phyloP scores from a whole-genome alignment of 1,140 invertebrate genomes.

The Heliconius melpomene region DNA sequence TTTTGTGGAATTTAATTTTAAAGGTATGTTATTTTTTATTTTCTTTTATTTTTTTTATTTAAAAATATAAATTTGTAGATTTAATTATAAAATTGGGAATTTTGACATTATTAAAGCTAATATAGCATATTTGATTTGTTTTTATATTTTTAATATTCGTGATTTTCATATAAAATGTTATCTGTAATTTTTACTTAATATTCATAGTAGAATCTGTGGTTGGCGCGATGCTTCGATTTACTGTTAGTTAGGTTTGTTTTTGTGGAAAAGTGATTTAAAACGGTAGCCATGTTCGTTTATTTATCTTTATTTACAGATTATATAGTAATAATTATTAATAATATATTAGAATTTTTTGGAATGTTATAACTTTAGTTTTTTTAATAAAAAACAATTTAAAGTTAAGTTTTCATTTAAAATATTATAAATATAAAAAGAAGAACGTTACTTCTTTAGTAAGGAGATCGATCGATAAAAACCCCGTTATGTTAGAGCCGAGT shows the following conservation, averaged over 20 bases:
- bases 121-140: no score
- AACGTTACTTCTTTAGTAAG: no score
- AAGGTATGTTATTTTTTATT: constrained; percentile 15
- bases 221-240: not conserved
- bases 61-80: not conserved
- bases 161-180: not conserved
- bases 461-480: not conserved
- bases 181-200: not conserved
- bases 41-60: not conserved
- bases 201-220: not conserved
- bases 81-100: no score
- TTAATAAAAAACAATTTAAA: no score
- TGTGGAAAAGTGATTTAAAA: not conserved
- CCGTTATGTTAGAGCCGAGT: not conserved
- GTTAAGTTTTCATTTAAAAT: no score
- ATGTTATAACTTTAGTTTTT: no score
- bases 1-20: constrained; percentile 10
- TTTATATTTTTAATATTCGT: no score
- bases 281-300: not conserved
- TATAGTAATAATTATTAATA: no score
- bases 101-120: no score
- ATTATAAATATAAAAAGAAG: no score
- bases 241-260: constrained; percentile 8
- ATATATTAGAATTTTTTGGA: no score
- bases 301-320: not conserved